Evolutionary conservation across 2,888 invertebrate genomes (phyloP).

Genomic region (Orthosia cruda): DNA sequence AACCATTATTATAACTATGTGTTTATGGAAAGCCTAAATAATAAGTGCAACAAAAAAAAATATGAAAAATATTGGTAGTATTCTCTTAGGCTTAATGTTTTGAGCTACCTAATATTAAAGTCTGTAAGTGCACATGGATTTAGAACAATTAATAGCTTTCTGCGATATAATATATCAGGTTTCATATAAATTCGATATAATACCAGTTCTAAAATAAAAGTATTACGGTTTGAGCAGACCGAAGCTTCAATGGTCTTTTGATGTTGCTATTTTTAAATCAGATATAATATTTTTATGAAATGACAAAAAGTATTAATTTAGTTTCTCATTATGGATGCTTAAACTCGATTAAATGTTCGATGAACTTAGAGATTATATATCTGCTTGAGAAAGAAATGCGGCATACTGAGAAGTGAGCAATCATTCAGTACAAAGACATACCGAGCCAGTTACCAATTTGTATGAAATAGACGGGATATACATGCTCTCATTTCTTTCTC

Average conservation of each 20-base stretch:
- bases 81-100: constrained; percentile 89
- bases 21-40: constrained; percentile 90
- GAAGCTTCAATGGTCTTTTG: constrained; percentile 80
- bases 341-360: constrained; percentile 80
- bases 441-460: constrained; percentile 89
- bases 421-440: constrained; percentile 87
- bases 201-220: constrained; percentile 84
- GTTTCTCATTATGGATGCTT: constrained; percentile 82
- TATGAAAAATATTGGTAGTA: constrained; percentile 86
- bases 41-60: constrained; percentile 88
- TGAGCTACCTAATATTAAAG: constrained; percentile 87
- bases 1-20: constrained; percentile 85
- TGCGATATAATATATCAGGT: constrained; percentile 83
- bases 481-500: constrained; percentile 80
- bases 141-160: constrained; percentile 87
- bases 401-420: constrained; percentile 73
- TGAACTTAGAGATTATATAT: constrained; percentile 74
- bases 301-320: constrained; percentile 90
- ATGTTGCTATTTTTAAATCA: constrained; percentile 86
- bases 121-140: constrained; percentile 90
- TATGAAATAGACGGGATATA: constrained; percentile 72
- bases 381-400: constrained; percentile 83
- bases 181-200: constrained; percentile 84
- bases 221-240: constrained; percentile 84
- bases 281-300: constrained; percentile 88